phyloP scores from a whole-genome alignment of 2,113 vertebrate genomes.

The Cyanoderma ruficeps region DNA sequence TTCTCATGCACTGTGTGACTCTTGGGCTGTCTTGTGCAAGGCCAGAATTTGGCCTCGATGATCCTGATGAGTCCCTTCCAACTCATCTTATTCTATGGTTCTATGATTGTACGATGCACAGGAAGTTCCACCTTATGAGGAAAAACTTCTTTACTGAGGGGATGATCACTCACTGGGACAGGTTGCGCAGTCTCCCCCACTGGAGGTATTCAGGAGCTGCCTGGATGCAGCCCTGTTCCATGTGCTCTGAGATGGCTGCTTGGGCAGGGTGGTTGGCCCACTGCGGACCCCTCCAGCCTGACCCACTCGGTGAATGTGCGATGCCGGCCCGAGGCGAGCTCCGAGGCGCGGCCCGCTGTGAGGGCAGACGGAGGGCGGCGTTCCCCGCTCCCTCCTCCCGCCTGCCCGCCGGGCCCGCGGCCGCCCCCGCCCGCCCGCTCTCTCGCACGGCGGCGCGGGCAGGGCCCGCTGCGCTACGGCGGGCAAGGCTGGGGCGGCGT shows the following conservation, averaged over 20 bases:
- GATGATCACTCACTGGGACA: too few relatives aligned
- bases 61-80: background rate
- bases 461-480: conserved; percentile 21
- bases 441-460: background rate
- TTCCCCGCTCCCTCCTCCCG: background rate
- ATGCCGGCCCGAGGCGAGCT: accelerated
- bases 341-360: background rate
- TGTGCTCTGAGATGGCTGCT: background rate
- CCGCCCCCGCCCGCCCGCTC: background rate
- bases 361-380: background rate
- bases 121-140: background rate
- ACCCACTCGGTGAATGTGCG: accelerated
- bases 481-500: conserved; percentile 72
- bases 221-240: background rate
- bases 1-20: background rate
- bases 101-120: background rate
- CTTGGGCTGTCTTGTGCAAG: background rate
- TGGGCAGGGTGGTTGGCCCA: background rate
- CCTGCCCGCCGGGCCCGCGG: background rate
- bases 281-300: background rate
- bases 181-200: background rate
- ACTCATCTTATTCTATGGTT: background rate
- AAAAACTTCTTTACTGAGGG: background rate
- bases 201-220: too few relatives aligned
- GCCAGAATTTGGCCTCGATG: background rate